These are phyloP conservation scores for Ichneumoninae sp. DNA, from an alignment of 2,888 invertebrate genomes.

Conservation along the genomic window DNA sequence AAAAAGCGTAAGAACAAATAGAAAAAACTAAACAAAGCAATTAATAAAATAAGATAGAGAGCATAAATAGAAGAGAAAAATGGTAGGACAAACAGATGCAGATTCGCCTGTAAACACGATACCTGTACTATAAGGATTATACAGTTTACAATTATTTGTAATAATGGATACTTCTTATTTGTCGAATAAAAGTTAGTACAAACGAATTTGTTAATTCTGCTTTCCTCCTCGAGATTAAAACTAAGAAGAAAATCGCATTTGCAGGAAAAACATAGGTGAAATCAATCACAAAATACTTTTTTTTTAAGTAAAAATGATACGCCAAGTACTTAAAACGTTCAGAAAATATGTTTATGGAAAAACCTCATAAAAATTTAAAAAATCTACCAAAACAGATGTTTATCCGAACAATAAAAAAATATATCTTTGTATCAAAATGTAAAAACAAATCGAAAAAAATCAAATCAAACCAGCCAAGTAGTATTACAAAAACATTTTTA, in stretches of 20 bases:
- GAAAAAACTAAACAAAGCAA: conserved; percentile 12
- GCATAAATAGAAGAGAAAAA: conserved; percentile 6
- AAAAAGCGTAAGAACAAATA: conserved; percentile 31
- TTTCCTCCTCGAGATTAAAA: not conserved
- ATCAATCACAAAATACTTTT: too few relatives aligned
- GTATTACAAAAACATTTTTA: too few relatives aligned
- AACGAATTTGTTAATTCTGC: conserved; percentile 66
- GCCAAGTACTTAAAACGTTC: too few relatives aligned
- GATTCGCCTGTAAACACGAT: conserved; percentile 68
- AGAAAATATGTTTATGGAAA: too few relatives aligned
- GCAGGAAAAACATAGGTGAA: too few relatives aligned
- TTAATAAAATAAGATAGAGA: conserved; percentile 5
- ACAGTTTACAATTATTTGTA: conserved; percentile 83
- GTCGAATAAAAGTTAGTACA: conserved; percentile 83
- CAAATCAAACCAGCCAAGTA: too few relatives aligned
- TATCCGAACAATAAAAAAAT: too few relatives aligned
- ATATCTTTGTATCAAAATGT: too few relatives aligned
- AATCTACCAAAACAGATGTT: too few relatives aligned
- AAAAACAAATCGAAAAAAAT: too few relatives aligned
- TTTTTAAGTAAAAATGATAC: too few relatives aligned
- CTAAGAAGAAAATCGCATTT: not conserved
- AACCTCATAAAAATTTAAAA: too few relatives aligned
- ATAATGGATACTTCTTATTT: conserved; percentile 81
- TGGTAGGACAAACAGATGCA: not conserved
- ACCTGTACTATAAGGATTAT: conserved; percentile 78